phyloP scores from a whole-genome alignment of 2,113 vertebrate genomes.

The Melanostigma gelatinosum region DNA sequence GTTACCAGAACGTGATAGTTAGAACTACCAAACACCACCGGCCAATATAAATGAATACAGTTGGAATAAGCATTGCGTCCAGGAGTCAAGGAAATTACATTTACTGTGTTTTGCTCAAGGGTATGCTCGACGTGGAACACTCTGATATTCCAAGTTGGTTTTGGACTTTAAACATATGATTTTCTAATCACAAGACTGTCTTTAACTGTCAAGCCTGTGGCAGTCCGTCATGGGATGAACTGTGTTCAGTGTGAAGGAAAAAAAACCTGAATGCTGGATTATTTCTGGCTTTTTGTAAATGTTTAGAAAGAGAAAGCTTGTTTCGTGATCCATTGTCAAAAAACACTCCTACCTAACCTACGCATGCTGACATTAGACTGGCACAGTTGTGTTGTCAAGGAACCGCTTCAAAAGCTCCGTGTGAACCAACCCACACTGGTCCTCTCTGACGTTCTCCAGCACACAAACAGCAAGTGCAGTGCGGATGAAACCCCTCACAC shows the following conservation, averaged over 20 bases:
- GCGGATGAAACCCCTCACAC: slow-evolving; percentile 19
- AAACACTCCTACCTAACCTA: background rate
- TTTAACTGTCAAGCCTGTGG: slow-evolving; percentile 9
- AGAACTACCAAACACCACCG: background rate
- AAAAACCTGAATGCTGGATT: too few relatives aligned
- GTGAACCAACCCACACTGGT: background rate
- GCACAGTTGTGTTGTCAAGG: background rate
- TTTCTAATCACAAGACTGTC: slow-evolving; percentile 10
- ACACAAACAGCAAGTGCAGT: slow-evolving; percentile 19
- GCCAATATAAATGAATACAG: background rate
- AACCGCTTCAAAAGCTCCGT: slow-evolving; percentile 35
- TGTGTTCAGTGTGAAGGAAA: slow-evolving; percentile 9
- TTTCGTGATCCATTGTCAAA: background rate
- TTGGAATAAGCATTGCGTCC: background rate
- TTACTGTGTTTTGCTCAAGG: background rate
- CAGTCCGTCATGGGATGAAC: slow-evolving; percentile 14
- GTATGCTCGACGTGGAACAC: background rate
- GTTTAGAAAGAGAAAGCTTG: background rate
- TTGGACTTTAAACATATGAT: background rate
- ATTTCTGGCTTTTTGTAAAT: background rate
- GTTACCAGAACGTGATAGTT: background rate
- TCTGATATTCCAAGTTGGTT: background rate
- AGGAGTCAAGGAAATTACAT: background rate
- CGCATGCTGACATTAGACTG: slow-evolving; percentile 16
- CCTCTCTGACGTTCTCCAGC: slow-evolving; percentile 4